Evolutionary conservation across 35 echinoderm and acorn worm species (phyloP).

Genomic region (Lytechinus variegatus): DNA sequence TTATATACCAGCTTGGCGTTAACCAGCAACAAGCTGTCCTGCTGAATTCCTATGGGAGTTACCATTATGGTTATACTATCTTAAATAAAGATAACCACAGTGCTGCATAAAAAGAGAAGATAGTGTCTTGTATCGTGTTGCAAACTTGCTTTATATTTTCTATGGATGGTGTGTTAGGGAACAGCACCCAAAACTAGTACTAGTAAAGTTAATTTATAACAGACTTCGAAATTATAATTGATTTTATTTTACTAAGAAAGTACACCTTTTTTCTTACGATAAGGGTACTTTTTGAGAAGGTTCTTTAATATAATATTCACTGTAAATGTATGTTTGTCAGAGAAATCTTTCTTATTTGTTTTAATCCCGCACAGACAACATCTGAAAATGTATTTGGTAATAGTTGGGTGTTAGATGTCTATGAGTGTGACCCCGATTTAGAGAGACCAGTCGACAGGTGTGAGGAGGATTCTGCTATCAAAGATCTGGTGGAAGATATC

Average conservation of each 20-base stretch:
- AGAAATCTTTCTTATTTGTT: background rate
- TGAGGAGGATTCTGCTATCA: conserved; percentile 48
- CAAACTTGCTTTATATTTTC: no score
- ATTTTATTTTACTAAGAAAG: background rate
- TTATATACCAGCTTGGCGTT: no score
- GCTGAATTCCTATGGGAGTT: no score
- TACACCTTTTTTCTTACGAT: background rate
- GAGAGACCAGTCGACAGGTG: conserved; percentile 65
- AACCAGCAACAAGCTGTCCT: no score
- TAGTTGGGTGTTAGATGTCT: conserved; percentile 62
- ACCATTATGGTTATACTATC: no score
- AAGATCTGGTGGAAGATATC: conserved; percentile 59
- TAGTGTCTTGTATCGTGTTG: no score
- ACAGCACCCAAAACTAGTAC: no score
- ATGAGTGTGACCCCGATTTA: conserved; percentile 49
- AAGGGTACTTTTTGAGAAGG: background rate
- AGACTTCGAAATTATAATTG: background rate
- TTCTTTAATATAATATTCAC: background rate
- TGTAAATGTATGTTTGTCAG: background rate
- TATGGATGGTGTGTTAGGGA: no score
- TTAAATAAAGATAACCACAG: no score
- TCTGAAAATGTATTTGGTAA: conserved; percentile 56
- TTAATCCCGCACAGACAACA: background rate
- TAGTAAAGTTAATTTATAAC: background rate
- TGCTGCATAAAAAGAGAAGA: no score